Evolutionary conservation across 2,888 invertebrate genomes (phyloP).

Genomic region (Nematopogon swammerdamellus): DNA sequence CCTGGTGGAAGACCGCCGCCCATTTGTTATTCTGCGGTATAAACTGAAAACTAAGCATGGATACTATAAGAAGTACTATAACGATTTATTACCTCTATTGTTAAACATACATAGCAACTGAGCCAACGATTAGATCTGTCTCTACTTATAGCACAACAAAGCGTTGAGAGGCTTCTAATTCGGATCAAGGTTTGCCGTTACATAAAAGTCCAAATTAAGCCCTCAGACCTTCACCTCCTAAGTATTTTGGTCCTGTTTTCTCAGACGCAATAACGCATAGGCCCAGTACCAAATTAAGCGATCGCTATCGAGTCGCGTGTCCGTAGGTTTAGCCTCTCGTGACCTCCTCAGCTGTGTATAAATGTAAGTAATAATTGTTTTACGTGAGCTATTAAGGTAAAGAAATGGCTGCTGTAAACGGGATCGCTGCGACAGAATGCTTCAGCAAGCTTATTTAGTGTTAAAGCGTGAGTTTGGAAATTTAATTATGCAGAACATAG

Average conservation of each 20-base stretch:
- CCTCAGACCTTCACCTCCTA: not conserved
- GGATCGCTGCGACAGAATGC: not conserved
- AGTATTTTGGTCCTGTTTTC: not conserved
- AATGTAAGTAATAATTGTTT: slow-evolving; percentile 30
- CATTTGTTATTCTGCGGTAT: too few species aligned
- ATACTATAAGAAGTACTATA: too few species aligned
- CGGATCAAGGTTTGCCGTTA: not conserved
- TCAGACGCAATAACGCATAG: not conserved
- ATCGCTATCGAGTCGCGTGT: slow-evolving; percentile 37
- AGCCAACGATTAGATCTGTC: too few species aligned
- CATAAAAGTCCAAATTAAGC: not conserved
- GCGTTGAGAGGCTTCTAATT: not conserved
- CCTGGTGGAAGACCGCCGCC: too few species aligned
- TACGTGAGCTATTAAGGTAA: slow-evolving; percentile 23
- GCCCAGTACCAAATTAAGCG: slow-evolving; percentile 20
- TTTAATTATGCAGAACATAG: not conserved
- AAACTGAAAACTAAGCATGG: too few species aligned
- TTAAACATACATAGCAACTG: too few species aligned
- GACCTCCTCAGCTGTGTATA: slow-evolving; percentile 23
- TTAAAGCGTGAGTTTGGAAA: not conserved
- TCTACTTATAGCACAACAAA: too few species aligned
- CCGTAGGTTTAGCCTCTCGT: slow-evolving; percentile 13
- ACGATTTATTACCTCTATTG: too few species aligned
- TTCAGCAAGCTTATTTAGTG: not conserved
- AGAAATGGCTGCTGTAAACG: not conserved